Base-by-base conservation (phyloP, 2,888 invertebrate species). In the Scaptomyza reducta region DNA sequence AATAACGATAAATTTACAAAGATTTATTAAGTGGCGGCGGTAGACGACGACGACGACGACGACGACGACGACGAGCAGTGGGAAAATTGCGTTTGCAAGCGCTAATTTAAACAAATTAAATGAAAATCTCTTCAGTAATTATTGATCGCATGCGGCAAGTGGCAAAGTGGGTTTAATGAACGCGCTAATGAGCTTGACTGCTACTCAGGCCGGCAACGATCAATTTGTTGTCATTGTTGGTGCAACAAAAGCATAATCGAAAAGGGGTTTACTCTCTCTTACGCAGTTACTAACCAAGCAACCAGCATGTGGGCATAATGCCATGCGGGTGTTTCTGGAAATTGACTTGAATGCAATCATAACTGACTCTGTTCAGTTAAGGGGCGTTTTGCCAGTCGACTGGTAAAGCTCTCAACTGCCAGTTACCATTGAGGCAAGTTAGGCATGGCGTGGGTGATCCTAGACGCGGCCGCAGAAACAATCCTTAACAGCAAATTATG, bases 1-100 rank as follows among this genome's bases (percentile, higher is more conserved):
- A 89, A 88, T 88, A 85, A 87, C 89, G 86, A 89, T 89, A 85
- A 88, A 88, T 88, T 85, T 74, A 84, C 82, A 68, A 76, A 88
- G 88, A 84, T 84, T 88, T 87, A 84, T 84, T 85, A 83, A 74
- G 79, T 83, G 70, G 58, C 45, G 57, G 63, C 58, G 42, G 6
- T 38, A 14, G 38, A 14, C 38, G 38, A 14, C 38, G 7, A 2
- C 27, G 7, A 10, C 31, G 10, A 31, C 31, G 38, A 9, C 31
- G 3, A 31, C 31, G 38, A 9, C 38, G 14, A 9, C 38, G 7
- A n/a, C 22, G 7, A n/a, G 18, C 72, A 77, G 75, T 77, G 72
- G 65, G 71, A 78, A 78, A 74, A 75, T 58, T 63, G 81, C 72
- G 60, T 66, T 66, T 42, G 64, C 61, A 70, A 56, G 69, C 72